A percentile compares a stretch with the other conserved stretches of the same genome.
Conservation (phyloP, 2,797 vertebrate species). For the Accipiter superciliosus region DNA sequence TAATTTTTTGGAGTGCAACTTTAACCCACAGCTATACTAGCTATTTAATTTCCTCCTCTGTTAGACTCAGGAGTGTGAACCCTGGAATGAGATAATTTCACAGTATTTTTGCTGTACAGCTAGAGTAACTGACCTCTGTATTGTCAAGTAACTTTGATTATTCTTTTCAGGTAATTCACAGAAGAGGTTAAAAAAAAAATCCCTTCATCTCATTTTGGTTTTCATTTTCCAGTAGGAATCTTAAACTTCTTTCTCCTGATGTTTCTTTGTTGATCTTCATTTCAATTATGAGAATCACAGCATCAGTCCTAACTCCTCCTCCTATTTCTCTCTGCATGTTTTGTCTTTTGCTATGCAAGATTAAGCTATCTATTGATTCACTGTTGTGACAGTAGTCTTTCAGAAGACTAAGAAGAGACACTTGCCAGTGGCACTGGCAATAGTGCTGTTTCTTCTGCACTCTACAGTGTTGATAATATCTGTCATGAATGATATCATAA, state of each 20-base stretch:
- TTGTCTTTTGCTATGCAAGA: not conserved
- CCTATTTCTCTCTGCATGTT: not conserved
- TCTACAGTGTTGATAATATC: not conserved
- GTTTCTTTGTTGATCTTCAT: not conserved
- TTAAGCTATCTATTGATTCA: not conserved
- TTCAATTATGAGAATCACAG: not conserved
- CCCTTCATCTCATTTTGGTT: not conserved
- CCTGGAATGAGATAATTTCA: not conserved
- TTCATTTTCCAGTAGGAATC: not conserved
- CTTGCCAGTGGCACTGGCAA: constrained; percentile 13
- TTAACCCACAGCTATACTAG: not conserved
- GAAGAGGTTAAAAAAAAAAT: not conserved
- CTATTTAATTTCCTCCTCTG: not conserved
- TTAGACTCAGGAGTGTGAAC: not conserved
- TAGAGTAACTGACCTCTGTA: not conserved
- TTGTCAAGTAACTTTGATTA: not conserved
- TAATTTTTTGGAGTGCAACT: not conserved
- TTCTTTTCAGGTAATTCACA: not conserved
- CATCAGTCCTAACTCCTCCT: not conserved
- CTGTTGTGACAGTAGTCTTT: constrained; percentile 17
- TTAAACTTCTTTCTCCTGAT: not conserved
- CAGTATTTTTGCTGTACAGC: not conserved
- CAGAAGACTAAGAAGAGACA: not conserved
- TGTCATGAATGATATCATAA: constrained; percentile 24
- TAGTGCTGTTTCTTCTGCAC: not conserved